Base-by-base conservation (phyloP, 2,888 invertebrate species). In the Serrognathus titanus region DNA sequence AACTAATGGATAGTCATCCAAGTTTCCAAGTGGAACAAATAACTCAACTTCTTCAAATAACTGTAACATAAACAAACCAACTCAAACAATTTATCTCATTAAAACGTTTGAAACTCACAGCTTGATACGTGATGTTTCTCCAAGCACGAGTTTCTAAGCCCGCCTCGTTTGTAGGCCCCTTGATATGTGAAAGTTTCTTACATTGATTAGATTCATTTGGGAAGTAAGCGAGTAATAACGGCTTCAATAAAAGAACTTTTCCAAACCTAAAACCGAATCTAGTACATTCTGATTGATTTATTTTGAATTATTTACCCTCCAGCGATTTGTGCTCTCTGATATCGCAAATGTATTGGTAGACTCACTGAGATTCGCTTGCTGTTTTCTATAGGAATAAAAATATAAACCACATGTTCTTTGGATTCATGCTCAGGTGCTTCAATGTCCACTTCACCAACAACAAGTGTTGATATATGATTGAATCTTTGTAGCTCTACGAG, bases 301-400 rank as follows among this genome's bases (percentile, higher is more conserved):
- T 40, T 13, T 40, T n/a, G 48, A 2, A 36, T 53, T 48, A 61
- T 62, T 60, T 69, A 80, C 66, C 79, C 79, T 57, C 80, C 78
- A 56, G 75, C 72, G 41, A 78, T 75, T 58, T 76, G 74, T 11
- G 79, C 76, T 55, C 76, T 73, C 61, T 81, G 81, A 63, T 81
- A 81, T 35, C 81, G 67, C 53, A 80, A 71, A 69, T 81, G 80
- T 45, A 81, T 71, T 4, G 81, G 81, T 45, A 81, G 61, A 12
- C 65, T 69, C 10, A 79, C 59, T 11, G 66, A 63, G n/a, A 75
- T 67, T 57, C 70, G 72, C 4, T 72, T 67, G 46, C 69, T 66
- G 37, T 69, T 64, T 16, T 69, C 59, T 35, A 65, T 62, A 39
- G 70, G 66, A 46, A 78, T 62, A 63, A 70, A 79, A 46, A 80